phyloP scores from a whole-genome alignment of 2,797 vertebrate genomes.

The Amniataba percoides region DNA sequence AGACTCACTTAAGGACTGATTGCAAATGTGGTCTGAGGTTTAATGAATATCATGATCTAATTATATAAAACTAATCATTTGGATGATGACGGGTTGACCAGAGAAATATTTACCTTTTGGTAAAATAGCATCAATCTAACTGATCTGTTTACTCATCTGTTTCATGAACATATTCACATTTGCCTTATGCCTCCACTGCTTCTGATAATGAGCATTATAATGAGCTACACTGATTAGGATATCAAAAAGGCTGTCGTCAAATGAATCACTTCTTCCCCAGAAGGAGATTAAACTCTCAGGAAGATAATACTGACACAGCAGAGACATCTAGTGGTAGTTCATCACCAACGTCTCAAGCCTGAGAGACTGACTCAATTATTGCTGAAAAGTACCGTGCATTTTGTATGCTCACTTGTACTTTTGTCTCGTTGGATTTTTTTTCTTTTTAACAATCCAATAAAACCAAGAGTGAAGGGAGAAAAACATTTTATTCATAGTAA shows the following conservation, averaged over 20 bases:
- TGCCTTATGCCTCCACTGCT: neutral
- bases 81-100: neutral
- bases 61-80: neutral
- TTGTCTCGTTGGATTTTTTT: too few species aligned
- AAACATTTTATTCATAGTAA: too few species aligned
- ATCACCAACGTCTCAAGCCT: neutral
- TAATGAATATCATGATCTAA: neutral
- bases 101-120: constrained; percentile 32
- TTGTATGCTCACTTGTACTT: neutral
- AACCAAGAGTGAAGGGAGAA: too few species aligned
- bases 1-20: neutral
- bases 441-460: too few species aligned
- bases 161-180: neutral
- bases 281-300: neutral
- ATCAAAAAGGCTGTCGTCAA: neutral
- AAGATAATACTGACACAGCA: neutral
- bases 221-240: neutral
- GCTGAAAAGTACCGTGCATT: neutral
- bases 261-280: neutral
- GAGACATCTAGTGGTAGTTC: neutral
- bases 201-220: neutral
- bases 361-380: neutral
- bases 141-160: neutral
- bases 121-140: neutral
- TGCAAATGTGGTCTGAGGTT: neutral